Percentiles rank a stretch among this genome's conserved stretches.
Evolutionary conservation across 2,797 vertebrate species (phyloP).

Genomic region (Strix occidentalis): DNA sequence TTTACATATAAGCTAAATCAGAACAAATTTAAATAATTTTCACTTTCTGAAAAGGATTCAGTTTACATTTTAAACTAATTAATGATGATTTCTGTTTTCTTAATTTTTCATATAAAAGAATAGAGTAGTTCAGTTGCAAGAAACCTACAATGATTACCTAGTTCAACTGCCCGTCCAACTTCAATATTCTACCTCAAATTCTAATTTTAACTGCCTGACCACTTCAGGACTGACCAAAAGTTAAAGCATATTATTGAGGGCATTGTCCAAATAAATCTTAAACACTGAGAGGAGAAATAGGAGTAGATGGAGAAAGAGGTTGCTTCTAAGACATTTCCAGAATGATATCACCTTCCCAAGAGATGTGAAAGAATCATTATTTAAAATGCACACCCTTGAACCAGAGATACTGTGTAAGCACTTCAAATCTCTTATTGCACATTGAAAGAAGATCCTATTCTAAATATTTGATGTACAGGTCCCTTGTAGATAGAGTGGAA

Average conservation of each 20-base stretch:
- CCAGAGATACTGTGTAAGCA: not conserved
- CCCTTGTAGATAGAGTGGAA: not conserved
- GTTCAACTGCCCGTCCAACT: not conserved
- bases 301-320: not conserved
- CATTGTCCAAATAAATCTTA: not conserved
- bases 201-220: not conserved
- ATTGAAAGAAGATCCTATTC: not conserved
- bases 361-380: not conserved
- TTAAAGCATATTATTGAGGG: not conserved
- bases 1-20: not conserved
- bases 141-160: not conserved
- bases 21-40: not conserved
- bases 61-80: not conserved
- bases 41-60: not conserved
- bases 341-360: not conserved
- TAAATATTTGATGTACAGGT: not conserved
- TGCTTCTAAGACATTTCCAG: not conserved
- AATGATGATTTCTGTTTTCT: not conserved
- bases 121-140: not conserved
- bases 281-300: not conserved
- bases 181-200: not conserved
- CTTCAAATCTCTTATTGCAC: not conserved
- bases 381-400: not conserved
- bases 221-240: not conserved
- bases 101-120: not conserved